Evolutionary conservation across 2,113 vertebrate genomes (phyloP).

Genomic region (Orcinus orca): DNA sequence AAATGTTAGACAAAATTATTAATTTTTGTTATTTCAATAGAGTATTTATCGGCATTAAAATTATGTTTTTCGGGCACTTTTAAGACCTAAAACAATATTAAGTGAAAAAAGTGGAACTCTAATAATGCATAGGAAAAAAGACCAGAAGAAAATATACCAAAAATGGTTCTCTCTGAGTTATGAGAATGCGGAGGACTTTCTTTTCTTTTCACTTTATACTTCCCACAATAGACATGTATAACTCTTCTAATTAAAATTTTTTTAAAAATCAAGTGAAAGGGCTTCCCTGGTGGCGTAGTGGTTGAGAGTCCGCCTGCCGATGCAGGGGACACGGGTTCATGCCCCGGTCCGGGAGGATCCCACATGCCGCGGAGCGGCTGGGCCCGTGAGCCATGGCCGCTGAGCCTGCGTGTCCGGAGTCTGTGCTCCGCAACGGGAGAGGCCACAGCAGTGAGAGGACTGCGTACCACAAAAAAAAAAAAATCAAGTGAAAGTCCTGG

Average conservation of each 20-base stretch:
- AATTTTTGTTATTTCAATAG: neutral
- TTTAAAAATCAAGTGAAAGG: neutral
- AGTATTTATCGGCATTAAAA: neutral
- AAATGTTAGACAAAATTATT: neutral
- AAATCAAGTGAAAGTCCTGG: neutral
- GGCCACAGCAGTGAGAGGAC: too few relatives aligned
- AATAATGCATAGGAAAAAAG: neutral
- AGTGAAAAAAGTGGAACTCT: neutral
- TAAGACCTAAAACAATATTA: neutral
- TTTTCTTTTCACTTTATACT: neutral
- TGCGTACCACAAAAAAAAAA: too few relatives aligned
- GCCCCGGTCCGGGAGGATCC: too few relatives aligned
- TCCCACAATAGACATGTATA: neutral
- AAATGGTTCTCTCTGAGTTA: neutral
- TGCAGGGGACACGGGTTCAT: too few relatives aligned
- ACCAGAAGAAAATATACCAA: neutral
- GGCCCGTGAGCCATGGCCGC: too few relatives aligned
- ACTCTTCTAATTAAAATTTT: neutral
- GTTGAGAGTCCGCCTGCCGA: too few relatives aligned
- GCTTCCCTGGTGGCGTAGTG: too few relatives aligned
- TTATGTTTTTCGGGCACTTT: neutral
- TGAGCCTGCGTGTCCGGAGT: too few relatives aligned
- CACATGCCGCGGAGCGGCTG: too few relatives aligned
- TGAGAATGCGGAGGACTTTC: neutral
- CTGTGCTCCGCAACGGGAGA: too few relatives aligned